A percentile compares a stretch with the other conserved stretches of the same genome.
Evolutionary conservation across 1,140 invertebrate species (phyloP).

Genomic region (Aphelinus certus): DNA sequence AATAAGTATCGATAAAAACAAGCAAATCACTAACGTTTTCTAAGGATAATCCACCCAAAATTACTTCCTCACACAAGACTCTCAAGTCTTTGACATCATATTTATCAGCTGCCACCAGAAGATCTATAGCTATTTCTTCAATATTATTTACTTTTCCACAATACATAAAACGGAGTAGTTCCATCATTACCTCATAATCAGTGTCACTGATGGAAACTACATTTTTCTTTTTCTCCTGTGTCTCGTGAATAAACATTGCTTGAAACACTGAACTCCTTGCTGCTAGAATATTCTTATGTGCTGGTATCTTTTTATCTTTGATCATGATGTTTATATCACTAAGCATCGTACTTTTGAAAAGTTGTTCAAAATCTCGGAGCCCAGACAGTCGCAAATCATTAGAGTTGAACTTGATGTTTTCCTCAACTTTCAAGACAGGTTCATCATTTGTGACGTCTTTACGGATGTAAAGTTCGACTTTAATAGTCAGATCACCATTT

Average conservation of each 20-base stretch:
- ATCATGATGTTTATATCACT: conserved; percentile 95
- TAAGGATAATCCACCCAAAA: conserved; percentile 93
- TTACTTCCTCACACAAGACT: conserved; percentile 98
- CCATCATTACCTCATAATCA: conserved; percentile 93
- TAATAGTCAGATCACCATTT: too few relatives aligned
- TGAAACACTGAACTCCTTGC: conserved; percentile 95
- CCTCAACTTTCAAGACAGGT: too few relatives aligned
- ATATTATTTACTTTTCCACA: conserved; percentile 94
- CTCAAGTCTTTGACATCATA: conserved; percentile 96
- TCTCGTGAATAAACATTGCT: conserved; percentile 99
- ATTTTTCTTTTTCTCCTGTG: conserved; percentile 97
- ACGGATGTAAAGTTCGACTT: too few relatives aligned
- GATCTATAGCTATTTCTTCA: conserved; percentile 97
- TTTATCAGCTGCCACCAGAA: conserved; percentile 97
- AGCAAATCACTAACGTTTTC: conserved; percentile 95
- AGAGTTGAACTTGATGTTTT: too few relatives aligned
- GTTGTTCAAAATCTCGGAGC: conserved; percentile 80
- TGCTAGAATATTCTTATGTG: conserved; percentile 84
- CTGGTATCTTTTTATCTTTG: conserved; percentile 91
- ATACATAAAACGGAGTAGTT: conserved; percentile 98
- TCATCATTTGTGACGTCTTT: too few relatives aligned
- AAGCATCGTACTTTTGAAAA: conserved; percentile 96
- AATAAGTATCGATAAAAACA: too few relatives aligned
- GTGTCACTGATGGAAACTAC: conserved; percentile 96
- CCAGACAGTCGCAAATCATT: too few relatives aligned